Evolutionary conservation across 2,888 invertebrate species (phyloP).

Genomic region (Drosophila falleni): DNA sequence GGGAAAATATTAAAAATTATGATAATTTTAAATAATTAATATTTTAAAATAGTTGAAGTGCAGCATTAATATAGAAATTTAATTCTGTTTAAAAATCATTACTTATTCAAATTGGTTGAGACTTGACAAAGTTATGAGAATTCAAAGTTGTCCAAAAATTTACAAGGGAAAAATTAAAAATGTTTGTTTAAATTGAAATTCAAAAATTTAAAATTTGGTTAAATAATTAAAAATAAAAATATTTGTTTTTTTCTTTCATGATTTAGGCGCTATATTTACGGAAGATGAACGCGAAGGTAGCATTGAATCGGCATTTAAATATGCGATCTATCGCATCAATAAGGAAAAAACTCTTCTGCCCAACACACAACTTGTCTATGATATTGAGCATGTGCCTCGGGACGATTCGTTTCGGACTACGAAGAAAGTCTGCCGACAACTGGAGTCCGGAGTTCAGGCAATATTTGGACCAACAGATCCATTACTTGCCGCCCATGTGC

Average conservation of each 20-base stretch:
- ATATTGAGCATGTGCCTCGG: conserved; percentile 94
- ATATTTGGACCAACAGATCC: conserved; percentile 92
- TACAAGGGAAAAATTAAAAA: no score
- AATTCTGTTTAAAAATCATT: no score
- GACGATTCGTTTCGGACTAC: conserved; percentile 96
- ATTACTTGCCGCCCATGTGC: conserved; percentile 92
- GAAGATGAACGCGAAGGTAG: conserved; percentile 95
- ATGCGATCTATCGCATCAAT: conserved; percentile 97
- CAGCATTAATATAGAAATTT: no score
- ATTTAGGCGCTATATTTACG: conserved; percentile 94
- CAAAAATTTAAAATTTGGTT: no score
- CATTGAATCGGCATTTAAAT: conserved; percentile 96
- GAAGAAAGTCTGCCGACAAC: conserved; percentile 89
- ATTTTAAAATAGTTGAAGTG: no score
- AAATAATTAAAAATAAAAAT: no score
- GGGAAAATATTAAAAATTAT: no score
- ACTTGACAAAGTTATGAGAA: no score
- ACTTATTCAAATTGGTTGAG: no score
- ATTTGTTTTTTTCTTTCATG: neutral
- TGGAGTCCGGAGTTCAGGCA: conserved; percentile 92
- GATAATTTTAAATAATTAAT: no score
- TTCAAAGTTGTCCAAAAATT: no score
- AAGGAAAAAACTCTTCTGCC: conserved; percentile 93
- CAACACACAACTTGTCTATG: conserved; percentile 95
- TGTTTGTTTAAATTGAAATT: no score